These are phyloP conservation scores for Acanthurus leucopareius DNA, from an alignment of 2,797 vertebrate genomes.

Conservation along the genomic window DNA sequence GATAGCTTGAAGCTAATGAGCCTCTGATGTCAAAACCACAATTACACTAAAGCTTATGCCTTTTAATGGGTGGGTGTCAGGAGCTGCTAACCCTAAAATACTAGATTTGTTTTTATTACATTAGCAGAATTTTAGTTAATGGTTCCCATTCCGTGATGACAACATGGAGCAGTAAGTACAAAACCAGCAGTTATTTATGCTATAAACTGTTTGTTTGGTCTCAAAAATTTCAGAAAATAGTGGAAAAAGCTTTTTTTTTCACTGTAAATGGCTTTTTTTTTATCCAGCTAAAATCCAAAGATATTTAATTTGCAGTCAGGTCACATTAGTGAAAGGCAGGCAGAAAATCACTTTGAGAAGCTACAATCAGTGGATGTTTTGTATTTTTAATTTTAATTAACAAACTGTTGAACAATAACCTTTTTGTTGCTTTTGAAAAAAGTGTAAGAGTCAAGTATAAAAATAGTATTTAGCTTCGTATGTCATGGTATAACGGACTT, in stretches of 20 bases:
- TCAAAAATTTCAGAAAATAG: background rate
- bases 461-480: background rate
- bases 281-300: background rate
- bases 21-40: slow-evolving; percentile 8
- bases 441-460: background rate
- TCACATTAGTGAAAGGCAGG: background rate
- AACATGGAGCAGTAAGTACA: background rate
- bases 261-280: too few relatives aligned
- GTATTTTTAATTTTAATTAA: background rate
- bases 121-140: background rate
- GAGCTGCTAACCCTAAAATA: background rate
- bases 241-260: background rate
- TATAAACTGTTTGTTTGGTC: too few relatives aligned
- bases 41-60: background rate
- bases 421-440: background rate
- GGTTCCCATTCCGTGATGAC: background rate
- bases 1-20: background rate
- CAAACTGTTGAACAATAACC: background rate
- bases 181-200: too few relatives aligned
- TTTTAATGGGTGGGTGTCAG: background rate
- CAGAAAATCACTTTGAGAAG: background rate
- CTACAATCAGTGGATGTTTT: background rate
- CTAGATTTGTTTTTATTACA: background rate
- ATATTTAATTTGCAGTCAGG: background rate
- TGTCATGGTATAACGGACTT: background rate